Percentiles rank a stretch among this genome's conserved stretches.
These are phyloP conservation scores for Helicoverpa assulta DNA, from an alignment of 2,888 invertebrate genomes.

Conservation along the genomic window DNA sequence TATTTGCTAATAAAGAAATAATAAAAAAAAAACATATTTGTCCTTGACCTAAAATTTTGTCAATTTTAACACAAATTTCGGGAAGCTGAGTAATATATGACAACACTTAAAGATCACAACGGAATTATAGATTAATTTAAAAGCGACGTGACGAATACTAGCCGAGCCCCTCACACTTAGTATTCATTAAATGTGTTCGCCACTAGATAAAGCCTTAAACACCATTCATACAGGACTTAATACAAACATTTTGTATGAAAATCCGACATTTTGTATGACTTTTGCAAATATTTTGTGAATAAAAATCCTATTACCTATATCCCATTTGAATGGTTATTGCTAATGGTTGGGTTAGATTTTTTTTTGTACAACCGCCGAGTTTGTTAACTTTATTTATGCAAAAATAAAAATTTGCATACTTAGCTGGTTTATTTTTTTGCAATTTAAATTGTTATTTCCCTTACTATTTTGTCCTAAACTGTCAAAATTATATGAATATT, in stretches of 20 bases:
- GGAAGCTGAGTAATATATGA: neutral
- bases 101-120: slow-evolving; percentile 14
- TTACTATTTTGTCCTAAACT: neutral
- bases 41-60: neutral
- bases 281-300: slow-evolving; percentile 5
- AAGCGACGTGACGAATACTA: slow-evolving; percentile 2
- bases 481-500: neutral
- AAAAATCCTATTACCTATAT: slow-evolving; percentile 11
- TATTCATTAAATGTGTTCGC: slow-evolving; percentile 42
- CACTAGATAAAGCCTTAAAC: slow-evolving; percentile 35
- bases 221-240: slow-evolving; percentile 7
- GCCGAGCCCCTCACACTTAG: slow-evolving; percentile 32
- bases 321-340: slow-evolving; percentile 16
- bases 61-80: neutral
- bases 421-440: neutral
- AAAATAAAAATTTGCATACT: neutral
- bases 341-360: neutral
- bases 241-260: slow-evolving; percentile 27
- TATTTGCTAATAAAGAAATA: no score
- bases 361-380: neutral
- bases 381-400: neutral
- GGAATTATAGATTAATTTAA: slow-evolving; percentile 18
- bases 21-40: neutral
- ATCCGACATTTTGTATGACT: slow-evolving; percentile 14
- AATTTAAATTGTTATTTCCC: neutral